A percentile compares a stretch with the other conserved stretches of the same genome.
Conservation (phyloP, 2,797 vertebrate genomes). For the Loriculus beryllinus region DNA sequence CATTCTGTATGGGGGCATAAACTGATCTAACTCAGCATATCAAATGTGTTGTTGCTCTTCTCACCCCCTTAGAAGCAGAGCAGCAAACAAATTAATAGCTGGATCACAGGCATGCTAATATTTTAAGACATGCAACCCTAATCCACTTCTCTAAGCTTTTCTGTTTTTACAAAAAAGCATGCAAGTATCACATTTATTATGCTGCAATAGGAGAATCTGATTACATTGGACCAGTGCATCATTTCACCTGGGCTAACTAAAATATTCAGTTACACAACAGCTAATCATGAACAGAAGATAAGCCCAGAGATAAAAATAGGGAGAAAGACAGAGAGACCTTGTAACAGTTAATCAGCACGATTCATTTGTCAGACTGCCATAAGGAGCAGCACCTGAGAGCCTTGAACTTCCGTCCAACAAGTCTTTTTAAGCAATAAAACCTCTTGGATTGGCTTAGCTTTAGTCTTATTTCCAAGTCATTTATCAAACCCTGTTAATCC, state of each 20-base stretch:
- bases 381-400: neutral
- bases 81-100: neutral
- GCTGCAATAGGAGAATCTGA: neutral
- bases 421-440: neutral
- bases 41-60: neutral
- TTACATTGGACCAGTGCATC: neutral
- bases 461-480: neutral
- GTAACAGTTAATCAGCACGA: constrained; percentile 35
- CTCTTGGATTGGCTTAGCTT: neutral
- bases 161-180: neutral
- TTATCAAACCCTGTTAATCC: constrained; percentile 16
- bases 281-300: constrained; percentile 53
- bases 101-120: neutral
- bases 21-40: neutral
- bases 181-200: neutral
- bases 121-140: neutral
- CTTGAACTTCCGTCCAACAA: neutral
- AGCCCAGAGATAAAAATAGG: constrained; percentile 55
- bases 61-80: neutral
- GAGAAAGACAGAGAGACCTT: constrained; percentile 45
- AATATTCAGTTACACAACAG: constrained; percentile 62
- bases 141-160: neutral
- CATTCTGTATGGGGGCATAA: neutral
- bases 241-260: constrained; percentile 46
- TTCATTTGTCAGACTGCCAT: constrained; percentile 18